phyloP scores from a whole-genome alignment of 2,797 vertebrate genomes.

The Perodicticus potto region DNA sequence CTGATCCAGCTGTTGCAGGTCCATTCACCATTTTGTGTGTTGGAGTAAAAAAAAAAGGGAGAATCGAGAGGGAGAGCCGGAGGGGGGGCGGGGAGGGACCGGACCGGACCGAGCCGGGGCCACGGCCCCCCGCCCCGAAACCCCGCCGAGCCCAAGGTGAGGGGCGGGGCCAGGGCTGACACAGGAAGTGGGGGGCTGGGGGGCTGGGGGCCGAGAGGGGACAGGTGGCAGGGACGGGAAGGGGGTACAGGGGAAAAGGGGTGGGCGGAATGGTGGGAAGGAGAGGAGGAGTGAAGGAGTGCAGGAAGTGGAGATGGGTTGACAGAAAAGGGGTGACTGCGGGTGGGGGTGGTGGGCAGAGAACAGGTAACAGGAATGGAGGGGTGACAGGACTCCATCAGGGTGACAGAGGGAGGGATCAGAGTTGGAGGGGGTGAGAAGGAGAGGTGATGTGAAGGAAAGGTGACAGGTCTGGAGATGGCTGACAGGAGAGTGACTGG shows the following conservation, averaged over 20 bases:
- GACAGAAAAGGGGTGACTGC: conserved; percentile 54
- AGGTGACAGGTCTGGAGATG: conserved; percentile 73
- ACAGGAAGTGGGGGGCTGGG: conserved; percentile 15
- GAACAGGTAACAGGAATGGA: conserved; percentile 65
- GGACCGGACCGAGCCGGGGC: conserved; percentile 80
- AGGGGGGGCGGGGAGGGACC: conserved; percentile 79
- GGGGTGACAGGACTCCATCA: conserved; percentile 75
- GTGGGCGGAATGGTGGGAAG: conserved; percentile 72
- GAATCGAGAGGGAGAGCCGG: conserved; percentile 86
- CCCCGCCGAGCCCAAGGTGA: conserved; percentile 74
- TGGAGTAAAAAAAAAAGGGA: conserved; percentile 95
- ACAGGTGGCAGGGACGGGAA: conserved; percentile 74
- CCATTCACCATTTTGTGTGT: conserved; percentile 99
- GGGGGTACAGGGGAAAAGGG: conserved; percentile 56
- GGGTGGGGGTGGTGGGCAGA: conserved; percentile 48
- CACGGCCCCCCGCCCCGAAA: conserved; percentile 82
- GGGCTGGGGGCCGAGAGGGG: conserved; percentile 40
- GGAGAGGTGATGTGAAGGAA: conserved; percentile 71
- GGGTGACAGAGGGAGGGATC: conserved; percentile 70
- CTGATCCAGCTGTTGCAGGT: conserved; percentile 95
- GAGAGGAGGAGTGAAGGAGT: conserved; percentile 25
- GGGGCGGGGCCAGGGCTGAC: conserved; percentile 68
- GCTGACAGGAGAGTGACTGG: conserved; percentile 70
- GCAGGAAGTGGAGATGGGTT: conserved; percentile 55
- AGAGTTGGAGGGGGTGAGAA: conserved; percentile 75